These are phyloP conservation scores for Diorhabda carinulata DNA, from an alignment of 1,140 invertebrate genomes.

Conservation along the genomic window DNA sequence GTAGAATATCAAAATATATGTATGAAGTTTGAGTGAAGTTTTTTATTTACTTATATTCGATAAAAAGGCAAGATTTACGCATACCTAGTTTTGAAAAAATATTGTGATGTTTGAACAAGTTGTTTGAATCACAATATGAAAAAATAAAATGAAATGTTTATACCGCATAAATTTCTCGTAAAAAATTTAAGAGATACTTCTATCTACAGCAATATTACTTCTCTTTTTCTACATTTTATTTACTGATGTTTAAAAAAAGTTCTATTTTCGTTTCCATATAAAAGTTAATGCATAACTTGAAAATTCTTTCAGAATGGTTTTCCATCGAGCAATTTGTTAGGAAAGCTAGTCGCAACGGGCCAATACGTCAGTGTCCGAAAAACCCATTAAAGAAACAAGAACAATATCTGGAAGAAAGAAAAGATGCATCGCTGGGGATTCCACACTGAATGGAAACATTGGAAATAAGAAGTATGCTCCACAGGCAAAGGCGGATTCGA, in stretches of 20 bases:
- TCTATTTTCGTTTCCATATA: neutral
- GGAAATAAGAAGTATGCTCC: slow-evolving; percentile 12
- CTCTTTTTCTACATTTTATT: no score
- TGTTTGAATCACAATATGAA: no score
- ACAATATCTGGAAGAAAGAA: slow-evolving; percentile 32
- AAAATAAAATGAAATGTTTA: no score
- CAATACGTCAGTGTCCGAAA: slow-evolving; percentile 37
- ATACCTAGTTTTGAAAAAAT: no score
- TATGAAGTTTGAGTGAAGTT: no score
- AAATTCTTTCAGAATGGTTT: slow-evolving; percentile 6
- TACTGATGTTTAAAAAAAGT: neutral
- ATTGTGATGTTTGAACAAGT: no score
- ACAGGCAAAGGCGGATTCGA: neutral
- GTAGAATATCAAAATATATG: no score
- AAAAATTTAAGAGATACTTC: no score
- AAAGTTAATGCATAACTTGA: slow-evolving; percentile 15
- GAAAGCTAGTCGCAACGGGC: slow-evolving; percentile 18
- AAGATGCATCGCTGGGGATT: slow-evolving; percentile 38
- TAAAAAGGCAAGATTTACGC: no score
- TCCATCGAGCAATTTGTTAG: neutral
- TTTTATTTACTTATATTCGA: no score
- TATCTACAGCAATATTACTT: no score
- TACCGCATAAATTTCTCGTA: no score
- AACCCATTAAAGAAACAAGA: slow-evolving; percentile 37
- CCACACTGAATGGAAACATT: slow-evolving; percentile 34